Conservation (phyloP, 2,113 vertebrate species). For the Hippotragus niger region DNA sequence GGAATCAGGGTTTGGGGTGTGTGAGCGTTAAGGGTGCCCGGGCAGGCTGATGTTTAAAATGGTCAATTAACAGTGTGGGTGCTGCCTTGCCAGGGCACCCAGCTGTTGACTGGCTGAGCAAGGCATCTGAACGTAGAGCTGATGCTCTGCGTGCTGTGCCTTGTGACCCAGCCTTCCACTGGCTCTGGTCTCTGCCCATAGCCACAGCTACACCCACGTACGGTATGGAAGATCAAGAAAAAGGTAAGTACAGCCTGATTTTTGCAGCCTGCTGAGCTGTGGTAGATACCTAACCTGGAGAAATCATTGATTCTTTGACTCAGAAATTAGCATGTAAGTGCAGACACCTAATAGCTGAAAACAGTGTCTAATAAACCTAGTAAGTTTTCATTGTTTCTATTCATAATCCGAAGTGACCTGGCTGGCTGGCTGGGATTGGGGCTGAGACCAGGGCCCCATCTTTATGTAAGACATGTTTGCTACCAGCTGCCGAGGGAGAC, state of each 20-base stretch:
- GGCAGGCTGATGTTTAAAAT: not conserved
- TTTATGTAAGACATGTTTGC: slow-evolving; percentile 64
- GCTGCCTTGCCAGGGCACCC: not conserved
- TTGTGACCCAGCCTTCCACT: not conserved
- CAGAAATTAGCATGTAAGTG: slow-evolving; percentile 60
- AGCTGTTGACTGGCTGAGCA: not conserved
- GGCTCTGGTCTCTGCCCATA: not conserved
- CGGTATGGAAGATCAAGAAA: not conserved
- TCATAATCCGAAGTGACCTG: slow-evolving; percentile 71
- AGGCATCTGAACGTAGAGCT: not conserved
- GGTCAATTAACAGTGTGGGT: not conserved
- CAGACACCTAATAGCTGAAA: slow-evolving; percentile 54
- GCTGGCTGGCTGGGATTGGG: slow-evolving; percentile 44
- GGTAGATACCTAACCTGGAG: slow-evolving; percentile 34
- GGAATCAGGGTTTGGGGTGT: not conserved
- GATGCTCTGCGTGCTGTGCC: not conserved
- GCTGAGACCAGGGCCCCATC: slow-evolving; percentile 48
- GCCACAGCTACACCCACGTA: not conserved
- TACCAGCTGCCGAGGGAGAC: slow-evolving; percentile 64
- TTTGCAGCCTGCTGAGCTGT: slow-evolving; percentile 3
- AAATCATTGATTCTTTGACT: slow-evolving; percentile 55
- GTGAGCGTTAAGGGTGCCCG: not conserved
- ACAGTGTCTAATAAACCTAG: slow-evolving; percentile 59
- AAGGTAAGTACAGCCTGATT: not conserved
- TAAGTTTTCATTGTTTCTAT: slow-evolving; percentile 65